Evolutionary conservation across 2,797 vertebrate genomes (phyloP).

Genomic region (Pseudomugil tenellus): DNA sequence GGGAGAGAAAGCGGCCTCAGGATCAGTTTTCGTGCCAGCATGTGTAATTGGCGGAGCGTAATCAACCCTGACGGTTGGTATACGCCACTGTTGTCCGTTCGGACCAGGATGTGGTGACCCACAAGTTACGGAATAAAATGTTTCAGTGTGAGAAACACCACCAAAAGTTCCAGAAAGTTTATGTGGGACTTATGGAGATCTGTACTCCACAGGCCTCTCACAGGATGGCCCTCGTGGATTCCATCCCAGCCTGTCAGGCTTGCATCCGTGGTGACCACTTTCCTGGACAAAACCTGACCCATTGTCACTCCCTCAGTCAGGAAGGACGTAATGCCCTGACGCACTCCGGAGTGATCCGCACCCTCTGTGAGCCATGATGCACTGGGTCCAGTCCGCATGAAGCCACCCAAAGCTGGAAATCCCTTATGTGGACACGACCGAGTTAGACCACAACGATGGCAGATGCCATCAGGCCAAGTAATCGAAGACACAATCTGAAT

Average conservation of each 20-base stretch:
- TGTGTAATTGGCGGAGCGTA: no score
- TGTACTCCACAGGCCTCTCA: background rate
- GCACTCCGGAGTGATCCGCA: background rate
- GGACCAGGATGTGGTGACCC: background rate
- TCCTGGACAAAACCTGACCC: no score
- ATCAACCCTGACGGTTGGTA: accelerated
- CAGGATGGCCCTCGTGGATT: background rate
- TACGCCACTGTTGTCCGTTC: background rate
- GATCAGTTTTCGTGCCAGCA: no score
- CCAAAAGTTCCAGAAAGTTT: background rate
- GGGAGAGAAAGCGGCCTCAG: no score
- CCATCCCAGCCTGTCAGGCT: no score
- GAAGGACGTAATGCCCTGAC: background rate
- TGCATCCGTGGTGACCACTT: no score
- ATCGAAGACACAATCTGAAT: no score
- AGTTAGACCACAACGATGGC: background rate
- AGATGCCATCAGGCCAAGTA: background rate
- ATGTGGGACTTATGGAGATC: background rate
- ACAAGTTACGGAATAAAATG: background rate
- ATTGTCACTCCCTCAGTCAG: background rate
- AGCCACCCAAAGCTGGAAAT: background rate
- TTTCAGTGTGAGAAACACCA: background rate
- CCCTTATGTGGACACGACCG: background rate
- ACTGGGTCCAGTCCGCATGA: background rate
- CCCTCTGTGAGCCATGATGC: no score